phyloP scores from a whole-genome alignment of 2,888 invertebrate species.

The Arge pagana region DNA sequence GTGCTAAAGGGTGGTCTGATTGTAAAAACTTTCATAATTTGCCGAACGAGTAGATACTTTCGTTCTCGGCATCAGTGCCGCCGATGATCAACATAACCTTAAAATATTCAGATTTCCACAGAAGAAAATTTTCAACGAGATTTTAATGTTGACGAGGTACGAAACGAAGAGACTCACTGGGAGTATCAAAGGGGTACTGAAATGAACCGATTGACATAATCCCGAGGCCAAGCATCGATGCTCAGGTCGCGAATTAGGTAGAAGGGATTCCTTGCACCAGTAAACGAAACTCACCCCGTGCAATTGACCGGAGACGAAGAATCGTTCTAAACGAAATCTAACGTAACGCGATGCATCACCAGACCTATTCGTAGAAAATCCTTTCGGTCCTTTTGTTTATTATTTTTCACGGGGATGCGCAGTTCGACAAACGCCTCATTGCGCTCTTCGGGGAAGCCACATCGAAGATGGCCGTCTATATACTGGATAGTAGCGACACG shows the following conservation, averaged over 20 bases:
- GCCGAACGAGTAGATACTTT: conserved; percentile 24
- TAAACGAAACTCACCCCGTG: conserved; percentile 35
- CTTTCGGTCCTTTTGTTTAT: conserved; percentile 45
- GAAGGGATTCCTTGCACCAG: too few relatives aligned
- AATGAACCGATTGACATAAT: too few relatives aligned
- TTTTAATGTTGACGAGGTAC: too few relatives aligned
- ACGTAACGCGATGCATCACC: conserved; percentile 36
- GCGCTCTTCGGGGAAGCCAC: too few relatives aligned
- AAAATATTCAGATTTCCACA: conserved; percentile 21
- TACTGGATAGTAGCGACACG: too few relatives aligned
- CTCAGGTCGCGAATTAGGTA: not conserved
- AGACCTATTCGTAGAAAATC: conserved; percentile 34
- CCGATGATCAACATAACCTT: conserved; percentile 42
- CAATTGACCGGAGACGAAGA: conserved; percentile 32
- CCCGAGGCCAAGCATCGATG: too few relatives aligned
- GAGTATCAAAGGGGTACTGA: too few relatives aligned
- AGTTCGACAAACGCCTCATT: not conserved
- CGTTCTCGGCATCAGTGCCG: conserved; percentile 3
- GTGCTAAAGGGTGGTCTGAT: too few relatives aligned
- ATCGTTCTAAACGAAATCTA: conserved; percentile 35
- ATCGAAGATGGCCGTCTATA: too few relatives aligned
- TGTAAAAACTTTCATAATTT: conserved; percentile 20
- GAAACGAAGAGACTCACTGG: too few relatives aligned
- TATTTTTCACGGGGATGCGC: conserved; percentile 41
- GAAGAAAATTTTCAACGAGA: too few relatives aligned